Conservation (phyloP, 1,140 invertebrate species). For the Scaptomyza graminum region DNA sequence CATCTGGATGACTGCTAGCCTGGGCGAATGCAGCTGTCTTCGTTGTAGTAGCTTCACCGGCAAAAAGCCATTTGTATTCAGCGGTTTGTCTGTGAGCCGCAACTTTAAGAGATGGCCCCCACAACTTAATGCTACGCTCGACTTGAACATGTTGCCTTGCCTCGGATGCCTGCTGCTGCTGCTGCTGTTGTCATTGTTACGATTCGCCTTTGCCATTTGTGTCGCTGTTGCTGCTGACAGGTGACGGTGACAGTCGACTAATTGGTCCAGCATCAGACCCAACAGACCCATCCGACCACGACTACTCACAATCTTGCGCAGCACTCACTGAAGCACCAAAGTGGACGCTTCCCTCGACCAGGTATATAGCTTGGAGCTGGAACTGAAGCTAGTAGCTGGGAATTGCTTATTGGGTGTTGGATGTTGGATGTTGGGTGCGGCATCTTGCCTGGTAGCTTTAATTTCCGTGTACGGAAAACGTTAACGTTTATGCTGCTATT, state of each 20-base stretch:
- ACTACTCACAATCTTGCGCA: constrained; percentile 41
- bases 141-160: constrained; percentile 27
- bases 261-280: constrained; percentile 46
- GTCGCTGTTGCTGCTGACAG: constrained; percentile 38
- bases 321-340: constrained; percentile 40
- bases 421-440: not conserved
- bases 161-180: not conserved
- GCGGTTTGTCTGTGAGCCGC: constrained; percentile 9
- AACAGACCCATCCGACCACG: constrained; percentile 28
- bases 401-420: not conserved
- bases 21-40: constrained; percentile 7
- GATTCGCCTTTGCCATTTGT: not conserved
- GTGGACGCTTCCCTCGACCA: constrained; percentile 11
- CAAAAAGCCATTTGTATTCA: constrained; percentile 18
- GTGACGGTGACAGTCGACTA: constrained; percentile 57
- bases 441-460: no score
- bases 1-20: not conserved
- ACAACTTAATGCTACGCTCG: constrained; percentile 34
- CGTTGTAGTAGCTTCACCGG: not conserved
- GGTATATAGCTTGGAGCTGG: no score
- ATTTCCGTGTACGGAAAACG: not conserved
- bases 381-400: no score
- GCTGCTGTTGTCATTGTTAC: not conserved
- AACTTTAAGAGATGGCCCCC: constrained; percentile 18
- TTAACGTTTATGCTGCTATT: constrained; percentile 7